These are phyloP conservation scores for Diloba caeruleocephala DNA, from an alignment of 2,888 invertebrate species.

Conservation along the genomic window DNA sequence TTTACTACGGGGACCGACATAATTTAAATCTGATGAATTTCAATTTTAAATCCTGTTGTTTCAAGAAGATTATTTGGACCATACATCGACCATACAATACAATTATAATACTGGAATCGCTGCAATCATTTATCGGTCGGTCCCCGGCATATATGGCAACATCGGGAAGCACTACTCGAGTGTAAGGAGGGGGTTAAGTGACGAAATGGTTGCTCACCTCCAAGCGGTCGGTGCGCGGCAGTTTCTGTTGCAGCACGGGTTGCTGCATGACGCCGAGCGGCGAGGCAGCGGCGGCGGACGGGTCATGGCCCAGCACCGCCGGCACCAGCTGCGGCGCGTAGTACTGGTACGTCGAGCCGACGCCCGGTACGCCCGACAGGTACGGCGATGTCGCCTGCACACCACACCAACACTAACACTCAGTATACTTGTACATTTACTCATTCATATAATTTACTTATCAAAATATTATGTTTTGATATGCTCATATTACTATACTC, in stretches of 20 bases:
- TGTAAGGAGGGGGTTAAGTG: conserved; percentile 35
- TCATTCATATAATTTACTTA: conserved; percentile 22
- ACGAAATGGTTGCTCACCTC: conserved; percentile 92
- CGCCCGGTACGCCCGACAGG: conserved; percentile 96
- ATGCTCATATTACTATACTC: conserved; percentile 14
- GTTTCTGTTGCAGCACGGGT: conserved; percentile 97
- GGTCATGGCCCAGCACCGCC: conserved; percentile 96
- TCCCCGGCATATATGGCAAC: conserved; percentile 74
- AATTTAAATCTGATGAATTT: conserved; percentile 18
- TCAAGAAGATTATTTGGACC: conserved; percentile 3
- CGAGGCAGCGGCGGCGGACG: conserved; percentile 92
- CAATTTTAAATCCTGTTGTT: conserved; percentile 13
- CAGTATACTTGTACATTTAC: conserved; percentile 43
- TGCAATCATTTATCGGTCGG: conserved; percentile 60
- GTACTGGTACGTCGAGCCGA: conserved; percentile 97
- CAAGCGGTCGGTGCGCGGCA: conserved; percentile 98
- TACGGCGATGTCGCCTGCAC: conserved; percentile 96
- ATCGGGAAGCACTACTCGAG: conserved; percentile 78
- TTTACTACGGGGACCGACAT: conserved; percentile 75
- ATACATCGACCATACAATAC: too few species aligned
- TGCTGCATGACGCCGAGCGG: conserved; percentile 96
- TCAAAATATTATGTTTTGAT: conserved; percentile 16
- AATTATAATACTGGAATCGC: conserved; percentile 8
- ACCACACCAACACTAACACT: conserved; percentile 57
- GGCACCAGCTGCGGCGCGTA: conserved; percentile 97